Evolutionary conservation across 2,888 invertebrate genomes (phyloP).

Genomic region (Drosophila borborema): DNA sequence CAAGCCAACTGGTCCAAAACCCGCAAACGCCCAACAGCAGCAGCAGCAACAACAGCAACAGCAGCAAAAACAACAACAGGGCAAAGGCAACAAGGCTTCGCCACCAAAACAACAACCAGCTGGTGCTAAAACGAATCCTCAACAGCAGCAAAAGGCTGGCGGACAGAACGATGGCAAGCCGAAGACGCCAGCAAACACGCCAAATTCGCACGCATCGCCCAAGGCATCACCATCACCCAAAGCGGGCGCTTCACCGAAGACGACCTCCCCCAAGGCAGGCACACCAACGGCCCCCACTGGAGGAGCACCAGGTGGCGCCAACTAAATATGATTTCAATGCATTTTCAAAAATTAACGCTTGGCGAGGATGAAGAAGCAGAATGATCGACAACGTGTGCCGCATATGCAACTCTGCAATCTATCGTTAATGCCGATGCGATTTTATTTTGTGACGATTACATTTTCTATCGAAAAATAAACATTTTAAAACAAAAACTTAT

Average conservation of each 20-base stretch:
- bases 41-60: too few species aligned
- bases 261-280: constrained; percentile 60
- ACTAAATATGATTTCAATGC: constrained; percentile 54
- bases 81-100: constrained; percentile 58
- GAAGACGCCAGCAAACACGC: constrained; percentile 70
- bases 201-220: constrained; percentile 45
- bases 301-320: constrained; percentile 27
- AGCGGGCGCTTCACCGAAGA: constrained; percentile 53
- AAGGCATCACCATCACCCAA: constrained; percentile 86
- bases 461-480: constrained; percentile 53
- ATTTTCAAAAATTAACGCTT: constrained; percentile 47
- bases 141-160: constrained; percentile 23
- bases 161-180: constrained; percentile 42
- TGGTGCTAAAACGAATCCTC: constrained; percentile 20
- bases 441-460: constrained; percentile 51
- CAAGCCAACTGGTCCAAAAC: constrained; percentile 44
- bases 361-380: constrained; percentile 21
- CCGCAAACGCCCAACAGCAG: constrained; percentile 28
- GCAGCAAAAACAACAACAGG: constrained; percentile 21
- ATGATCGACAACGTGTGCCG: constrained; percentile 16
- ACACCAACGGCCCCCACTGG: constrained; percentile 46
- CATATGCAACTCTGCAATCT: constrained; percentile 10
- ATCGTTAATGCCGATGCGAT: constrained; percentile 40
- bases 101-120: constrained; percentile 51
- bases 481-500: constrained; percentile 25